Percentiles rank a stretch among this genome's conserved stretches.
Evolutionary conservation across 2,797 vertebrate genomes (phyloP).

Genomic region (Corythornis leucogaster): DNA sequence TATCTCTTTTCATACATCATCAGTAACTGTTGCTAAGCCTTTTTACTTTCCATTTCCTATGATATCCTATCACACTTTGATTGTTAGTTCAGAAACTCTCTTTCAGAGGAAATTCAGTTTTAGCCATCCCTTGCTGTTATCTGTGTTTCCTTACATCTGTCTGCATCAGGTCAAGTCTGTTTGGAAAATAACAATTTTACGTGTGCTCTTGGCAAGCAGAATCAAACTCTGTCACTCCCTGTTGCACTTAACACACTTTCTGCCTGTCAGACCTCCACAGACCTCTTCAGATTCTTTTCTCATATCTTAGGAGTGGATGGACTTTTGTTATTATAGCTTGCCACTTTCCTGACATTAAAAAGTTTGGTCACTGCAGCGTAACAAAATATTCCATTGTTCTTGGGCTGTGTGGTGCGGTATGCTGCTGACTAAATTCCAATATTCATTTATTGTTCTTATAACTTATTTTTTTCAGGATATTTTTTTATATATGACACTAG

Average conservation of each 20-base stretch:
- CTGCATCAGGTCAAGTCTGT: conserved; percentile 45
- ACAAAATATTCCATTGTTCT: conserved; percentile 20
- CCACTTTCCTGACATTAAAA: conserved; percentile 73
- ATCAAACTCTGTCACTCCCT: conserved; percentile 63
- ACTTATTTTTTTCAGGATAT: not conserved
- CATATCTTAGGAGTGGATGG: conserved; percentile 35
- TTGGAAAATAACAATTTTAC: conserved; percentile 66
- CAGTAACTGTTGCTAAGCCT: conserved; percentile 12
- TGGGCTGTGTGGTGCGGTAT: not conserved
- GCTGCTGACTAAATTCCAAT: not conserved
- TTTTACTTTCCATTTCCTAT: conserved; percentile 45
- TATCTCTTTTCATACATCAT: conserved; percentile 24
- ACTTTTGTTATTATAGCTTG: conserved; percentile 55
- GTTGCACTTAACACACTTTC: conserved; percentile 59
- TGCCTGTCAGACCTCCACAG: conserved; percentile 60
- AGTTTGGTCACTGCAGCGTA: conserved; percentile 71
- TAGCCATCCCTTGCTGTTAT: conserved; percentile 44
- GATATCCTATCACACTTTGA: conserved; percentile 26
- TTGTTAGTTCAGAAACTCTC: conserved; percentile 55
- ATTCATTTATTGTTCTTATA: not conserved
- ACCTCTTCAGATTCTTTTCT: conserved; percentile 16
- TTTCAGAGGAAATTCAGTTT: conserved; percentile 32
- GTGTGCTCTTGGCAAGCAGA: conserved; percentile 61
- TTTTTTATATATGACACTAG: conserved; percentile 9
- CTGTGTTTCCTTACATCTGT: conserved; percentile 43